Evolutionary conservation across 2,113 vertebrate species (phyloP), one percentile per base, ranked within the genome.

Genomic region (Takifugu flavidus): DNA sequence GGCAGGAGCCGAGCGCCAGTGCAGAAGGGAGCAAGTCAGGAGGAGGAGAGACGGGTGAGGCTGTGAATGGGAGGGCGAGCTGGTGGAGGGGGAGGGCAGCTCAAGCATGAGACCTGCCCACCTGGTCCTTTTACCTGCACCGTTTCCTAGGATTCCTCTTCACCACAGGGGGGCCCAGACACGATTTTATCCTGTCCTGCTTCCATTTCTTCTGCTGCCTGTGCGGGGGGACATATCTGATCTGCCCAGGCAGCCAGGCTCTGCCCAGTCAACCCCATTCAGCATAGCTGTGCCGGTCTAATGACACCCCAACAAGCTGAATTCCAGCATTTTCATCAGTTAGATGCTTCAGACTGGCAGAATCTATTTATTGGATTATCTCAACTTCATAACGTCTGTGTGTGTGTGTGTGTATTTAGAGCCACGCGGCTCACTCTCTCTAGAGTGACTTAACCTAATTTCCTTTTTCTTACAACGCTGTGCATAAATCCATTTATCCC

Each of bases 71-170:
- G 34, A 39, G 34, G 34, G 34, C 2, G 34, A 39, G 34, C 34
- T 39, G 8, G 34, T 39, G 8, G 4, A 57, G 60, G 34, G 34
- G 59, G 52, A 43, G 31, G 42, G 56, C 4, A 2, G 43, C 1
- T 8, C 28, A 75, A 74, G 81, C 84, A 83, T 73, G 78, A 79
- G 77, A 83, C 86, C 82, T 68, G 80, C 78, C 52, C 14, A 56
- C 77, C 82, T 80, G 71, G 77, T 87, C 75, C 63, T 77, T 70
- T 83, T 62, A 64, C 71, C 73, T 31, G 15, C 57, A 62, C 44
- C 14, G 1, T 39, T 42, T 11, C 34, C 12, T 45, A 14, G 13
- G 8, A 12, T 45, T 45, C 26, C 34, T 3, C 1, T 28, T 50
- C 29, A 3, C 34, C 34, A 39, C 34, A 39, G 34, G 34, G 7